Percentiles rank a stretch among this genome's conserved stretches.
Evolutionary conservation across 2,113 vertebrate genomes (phyloP).

Genomic region (Lamprologus lemairii): DNA sequence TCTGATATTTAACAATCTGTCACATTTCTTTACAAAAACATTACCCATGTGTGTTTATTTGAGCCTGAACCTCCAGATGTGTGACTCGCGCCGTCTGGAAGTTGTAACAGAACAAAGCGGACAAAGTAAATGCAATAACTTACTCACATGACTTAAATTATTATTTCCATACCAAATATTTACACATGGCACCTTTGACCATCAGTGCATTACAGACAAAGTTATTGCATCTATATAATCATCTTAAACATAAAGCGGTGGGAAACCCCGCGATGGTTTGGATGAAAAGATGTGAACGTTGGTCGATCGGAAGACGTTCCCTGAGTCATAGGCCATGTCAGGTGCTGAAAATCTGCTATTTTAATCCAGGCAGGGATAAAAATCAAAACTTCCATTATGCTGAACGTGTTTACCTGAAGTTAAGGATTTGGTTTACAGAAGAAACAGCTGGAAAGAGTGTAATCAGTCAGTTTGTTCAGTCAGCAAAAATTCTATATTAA

Average conservation of each 20-base stretch:
- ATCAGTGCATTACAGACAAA: slow-evolving; percentile 57
- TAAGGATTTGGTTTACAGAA: background rate
- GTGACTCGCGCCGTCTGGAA: slow-evolving; percentile 20
- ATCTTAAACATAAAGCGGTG: background rate
- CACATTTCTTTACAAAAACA: slow-evolving; percentile 6
- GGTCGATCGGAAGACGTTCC: background rate
- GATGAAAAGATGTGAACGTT: background rate
- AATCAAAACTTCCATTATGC: background rate
- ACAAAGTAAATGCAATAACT: slow-evolving; percentile 51
- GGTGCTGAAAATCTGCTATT: background rate
- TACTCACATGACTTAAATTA: slow-evolving; percentile 52
- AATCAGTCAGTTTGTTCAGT: background rate
- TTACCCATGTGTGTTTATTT: slow-evolving; percentile 20
- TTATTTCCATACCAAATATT: slow-evolving; percentile 47
- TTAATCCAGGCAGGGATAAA: background rate
- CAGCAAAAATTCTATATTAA: background rate
- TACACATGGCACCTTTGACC: slow-evolving; percentile 46
- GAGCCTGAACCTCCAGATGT: slow-evolving; percentile 30
- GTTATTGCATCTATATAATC: background rate
- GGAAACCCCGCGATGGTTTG: background rate
- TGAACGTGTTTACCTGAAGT: background rate
- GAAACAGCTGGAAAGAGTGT: background rate
- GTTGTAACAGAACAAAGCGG: background rate
- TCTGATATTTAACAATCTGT: slow-evolving; percentile 7
- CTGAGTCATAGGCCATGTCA: slow-evolving; percentile 12